Conservation (phyloP, 30 jellyfish, hydroid and myxozoan species). For the Chrysaora quinquecirrha region DNA sequence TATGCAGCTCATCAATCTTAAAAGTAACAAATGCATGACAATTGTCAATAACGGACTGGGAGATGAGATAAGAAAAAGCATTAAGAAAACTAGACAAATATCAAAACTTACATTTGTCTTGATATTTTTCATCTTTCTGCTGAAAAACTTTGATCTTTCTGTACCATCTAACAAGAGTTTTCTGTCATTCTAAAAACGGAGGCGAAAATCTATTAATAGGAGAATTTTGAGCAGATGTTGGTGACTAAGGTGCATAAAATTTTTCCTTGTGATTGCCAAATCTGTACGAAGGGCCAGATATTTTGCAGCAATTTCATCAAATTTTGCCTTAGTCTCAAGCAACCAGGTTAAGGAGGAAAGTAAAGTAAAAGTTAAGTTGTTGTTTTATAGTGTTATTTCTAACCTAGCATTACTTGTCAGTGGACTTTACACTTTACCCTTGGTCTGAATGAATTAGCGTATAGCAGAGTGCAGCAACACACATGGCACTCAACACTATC, state of each 20-base stretch:
- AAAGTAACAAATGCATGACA: too few species aligned
- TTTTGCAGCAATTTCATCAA: not conserved
- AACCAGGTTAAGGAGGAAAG: too few species aligned
- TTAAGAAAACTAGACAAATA: too few species aligned
- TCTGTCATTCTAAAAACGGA: not conserved
- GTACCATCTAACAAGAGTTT: slow-evolving; percentile 7
- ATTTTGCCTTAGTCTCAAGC: not conserved
- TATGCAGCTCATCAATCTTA: slow-evolving; percentile 55
- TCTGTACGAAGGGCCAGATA: not conserved
- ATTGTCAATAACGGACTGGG: too few species aligned
- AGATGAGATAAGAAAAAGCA: too few species aligned
- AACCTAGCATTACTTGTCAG: too few species aligned
- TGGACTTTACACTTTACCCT: too few species aligned
- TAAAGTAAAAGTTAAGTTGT: too few species aligned
- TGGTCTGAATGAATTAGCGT: too few species aligned
- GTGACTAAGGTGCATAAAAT: not conserved
- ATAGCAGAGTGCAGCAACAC: too few species aligned
- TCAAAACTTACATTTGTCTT: slow-evolving; percentile 42
- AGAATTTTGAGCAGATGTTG: not conserved
- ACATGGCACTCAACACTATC: too few species aligned
- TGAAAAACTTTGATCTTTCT: slow-evolving; percentile 28
- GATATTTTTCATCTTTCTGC: slow-evolving; percentile 29
- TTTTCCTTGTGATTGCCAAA: not conserved
- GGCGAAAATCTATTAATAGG: not conserved
- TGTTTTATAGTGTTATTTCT: too few species aligned